Evolutionary conservation across 1,140 invertebrate genomes (phyloP), one percentile per base, ranked within the genome.

Genomic region (Sweltsa coloradensis): DNA sequence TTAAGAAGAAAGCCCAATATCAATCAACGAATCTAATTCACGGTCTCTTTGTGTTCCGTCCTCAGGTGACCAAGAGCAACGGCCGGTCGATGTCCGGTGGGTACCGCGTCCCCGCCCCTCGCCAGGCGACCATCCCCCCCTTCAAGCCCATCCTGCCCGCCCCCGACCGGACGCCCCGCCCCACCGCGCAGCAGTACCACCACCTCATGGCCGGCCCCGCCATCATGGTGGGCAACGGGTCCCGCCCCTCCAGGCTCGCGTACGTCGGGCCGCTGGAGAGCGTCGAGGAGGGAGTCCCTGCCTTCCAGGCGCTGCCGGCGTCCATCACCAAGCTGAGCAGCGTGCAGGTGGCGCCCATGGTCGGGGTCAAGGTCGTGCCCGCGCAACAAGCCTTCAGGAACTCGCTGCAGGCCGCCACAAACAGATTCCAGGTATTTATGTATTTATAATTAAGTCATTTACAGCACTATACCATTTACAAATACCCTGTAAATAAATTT

Each of bases 301-400:
- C 64, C 52, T 69, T 72, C 59, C 61, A 65, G 19, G 55, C 60
- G 3, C 59, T 71, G 55, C 72, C 74, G 26, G 59, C 69, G 22
- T 40, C 36, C 7, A 41, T 40, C 34, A 14, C 36, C 18, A 36
- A 39, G 22, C 36, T 41, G 5, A 5, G 14, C 24, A 16, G 14
- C 5, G 22, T 6, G 18, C 45, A 3, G 16, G 11, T 24, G 37
- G 18, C 36, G 23, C 36, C 18, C 16, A 9, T 37, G 36, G 36
- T 37, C 4, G 36, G 16, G 16, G 36, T 37, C 16, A 16, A 37
- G 36, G 36, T 37, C n/a, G 19, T n/a, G 41, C 24, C 23, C 36
- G 36, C 46, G 23, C 46, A 36, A 1, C 23, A 21, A 1, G 36
- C 36, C 36, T 47, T 47, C 36, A 23, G 46, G 16, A 23, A 47